Base-by-base conservation (phyloP, 2,888 invertebrate genomes). In the Margaritifera margaritifera region DNA sequence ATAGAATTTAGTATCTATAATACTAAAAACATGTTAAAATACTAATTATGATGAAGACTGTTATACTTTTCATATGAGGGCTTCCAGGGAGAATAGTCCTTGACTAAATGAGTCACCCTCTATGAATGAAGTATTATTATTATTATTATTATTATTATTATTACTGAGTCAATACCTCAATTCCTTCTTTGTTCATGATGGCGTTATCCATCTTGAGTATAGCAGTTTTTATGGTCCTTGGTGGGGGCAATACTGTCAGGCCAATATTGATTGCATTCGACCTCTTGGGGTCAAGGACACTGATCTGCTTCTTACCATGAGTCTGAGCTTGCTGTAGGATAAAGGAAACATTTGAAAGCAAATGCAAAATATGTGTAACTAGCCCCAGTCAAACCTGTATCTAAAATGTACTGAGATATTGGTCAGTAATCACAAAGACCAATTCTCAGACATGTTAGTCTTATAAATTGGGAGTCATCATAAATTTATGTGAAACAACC, bases 261-360 rank as follows among this genome's bases (percentile, higher is more conserved):
- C 98, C 98, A 84, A 99, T 99, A 90, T 99, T 99, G 82, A 99
- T 99, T 57, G 98, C 98, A 90, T 99, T 99, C 11, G 99, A 99
- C 78, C 99, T 93, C 90, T 99, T 99, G 60, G 97, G 95, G 90
- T 98, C 97, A 90, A 99, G 91, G 56, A 99, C 98, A 68, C 98
- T 95, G 74, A 97, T 93, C 90, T 96, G 96, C 89, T 96, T 96
- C 91, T 94, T 96, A 78, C 80, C 81, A 62, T 64, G 64, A 24
- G 80, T 77, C 62, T 86, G 84, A 71, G 79, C 76, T 60, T 80
- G 79, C 84, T 86, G 77, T 59, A 2, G 11, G 42, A 42, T 42
- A 42, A 42, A 42, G 11, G 15, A n/a, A 58, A 50, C 20, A 22
- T n/a, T 27, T 31, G 4, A 67, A 31, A 31, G 20, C 15, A 18